phyloP scores from a whole-genome alignment of 1,140 invertebrate genomes.

The Leptoteleia sp. region DNA sequence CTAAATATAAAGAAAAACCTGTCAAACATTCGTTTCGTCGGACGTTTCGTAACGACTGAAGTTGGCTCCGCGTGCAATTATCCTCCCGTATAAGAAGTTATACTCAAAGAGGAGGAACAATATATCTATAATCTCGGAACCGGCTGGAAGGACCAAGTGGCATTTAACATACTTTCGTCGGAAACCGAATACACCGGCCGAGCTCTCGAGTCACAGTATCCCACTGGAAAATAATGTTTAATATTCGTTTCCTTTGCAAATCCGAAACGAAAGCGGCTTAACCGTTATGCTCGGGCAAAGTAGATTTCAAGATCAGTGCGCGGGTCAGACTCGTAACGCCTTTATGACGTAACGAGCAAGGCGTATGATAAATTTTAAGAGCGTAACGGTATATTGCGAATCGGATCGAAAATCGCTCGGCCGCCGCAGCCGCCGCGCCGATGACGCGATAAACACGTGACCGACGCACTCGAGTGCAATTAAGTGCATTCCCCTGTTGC shows the following conservation, averaged over 20 bases:
- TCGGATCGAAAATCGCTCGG: conserved; percentile 3
- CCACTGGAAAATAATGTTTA: conserved; percentile 43
- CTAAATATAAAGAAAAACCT: too few relatives aligned
- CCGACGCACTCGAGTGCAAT: too few relatives aligned
- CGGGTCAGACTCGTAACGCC: conserved; percentile 43
- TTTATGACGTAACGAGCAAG: conserved; percentile 43
- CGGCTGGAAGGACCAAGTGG: conserved; percentile 38
- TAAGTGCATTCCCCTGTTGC: too few relatives aligned
- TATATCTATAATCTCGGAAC: conserved; percentile 46
- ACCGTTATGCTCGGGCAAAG: conserved; percentile 57
- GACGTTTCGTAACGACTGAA: too few relatives aligned
- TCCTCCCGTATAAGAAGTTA: too few relatives aligned
- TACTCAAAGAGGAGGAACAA: conserved; percentile 4
- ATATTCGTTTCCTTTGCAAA: conserved; percentile 49
- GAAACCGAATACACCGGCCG: conserved; percentile 41
- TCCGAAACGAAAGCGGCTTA: conserved; percentile 56
- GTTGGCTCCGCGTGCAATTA: too few relatives aligned
- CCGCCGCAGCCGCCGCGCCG: too few relatives aligned
- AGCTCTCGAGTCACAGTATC: conserved; percentile 23
- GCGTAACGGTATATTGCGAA: conserved; percentile 26
- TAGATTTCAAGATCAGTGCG: conserved; percentile 58
- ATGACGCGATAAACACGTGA: too few relatives aligned
- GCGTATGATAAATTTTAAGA: conserved; percentile 45
- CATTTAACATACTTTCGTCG: conserved; percentile 49
- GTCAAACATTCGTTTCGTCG: too few relatives aligned